phyloP scores from a whole-genome alignment of 1,140 invertebrate species.

The Trichogramma pretiosum region DNA sequence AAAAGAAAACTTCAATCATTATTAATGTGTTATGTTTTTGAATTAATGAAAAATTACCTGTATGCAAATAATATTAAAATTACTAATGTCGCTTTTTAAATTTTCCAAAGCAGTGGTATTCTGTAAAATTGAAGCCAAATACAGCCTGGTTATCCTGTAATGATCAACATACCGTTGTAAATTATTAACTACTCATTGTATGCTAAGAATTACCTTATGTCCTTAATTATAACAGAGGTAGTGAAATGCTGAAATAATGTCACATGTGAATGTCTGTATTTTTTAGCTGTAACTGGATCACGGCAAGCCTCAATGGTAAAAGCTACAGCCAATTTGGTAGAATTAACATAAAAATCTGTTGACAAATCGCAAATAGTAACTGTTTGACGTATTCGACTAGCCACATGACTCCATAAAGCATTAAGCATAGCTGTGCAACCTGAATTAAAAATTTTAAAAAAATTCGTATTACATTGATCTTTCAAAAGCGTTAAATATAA shows the following conservation, averaged over 20 bases:
- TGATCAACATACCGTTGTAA: constrained; percentile 5
- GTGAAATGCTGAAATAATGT: constrained; percentile 40
- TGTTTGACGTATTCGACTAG: constrained; percentile 33
- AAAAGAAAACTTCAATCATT: constrained; percentile 13
- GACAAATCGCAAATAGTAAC: constrained; percentile 27
- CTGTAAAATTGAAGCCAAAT: constrained; percentile 29
- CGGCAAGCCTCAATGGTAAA: constrained; percentile 37
- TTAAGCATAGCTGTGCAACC: constrained; percentile 28
- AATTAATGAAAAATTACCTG: constrained; percentile 26
- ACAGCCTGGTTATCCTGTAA: constrained; percentile 34
- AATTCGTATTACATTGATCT: constrained; percentile 1
- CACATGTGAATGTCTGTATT: constrained; percentile 31
- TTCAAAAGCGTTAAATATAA: no score
- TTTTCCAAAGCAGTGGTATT: constrained; percentile 19
- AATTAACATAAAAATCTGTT: constrained; percentile 28
- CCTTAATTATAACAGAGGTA: constrained; percentile 34
- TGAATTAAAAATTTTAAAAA: constrained; percentile 10
- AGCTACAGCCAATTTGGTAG: constrained; percentile 34
- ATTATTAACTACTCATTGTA: no score
- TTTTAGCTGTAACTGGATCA: constrained; percentile 29
- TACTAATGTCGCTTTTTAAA: constrained; percentile 27
- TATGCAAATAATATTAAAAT: constrained; percentile 33
- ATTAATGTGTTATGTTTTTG: constrained; percentile 3
- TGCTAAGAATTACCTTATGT: constrained; percentile 31
- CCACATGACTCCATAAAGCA: constrained; percentile 34